Evolutionary conservation across 2,888 invertebrate genomes (phyloP).

Genomic region (Cerastoderma edule): DNA sequence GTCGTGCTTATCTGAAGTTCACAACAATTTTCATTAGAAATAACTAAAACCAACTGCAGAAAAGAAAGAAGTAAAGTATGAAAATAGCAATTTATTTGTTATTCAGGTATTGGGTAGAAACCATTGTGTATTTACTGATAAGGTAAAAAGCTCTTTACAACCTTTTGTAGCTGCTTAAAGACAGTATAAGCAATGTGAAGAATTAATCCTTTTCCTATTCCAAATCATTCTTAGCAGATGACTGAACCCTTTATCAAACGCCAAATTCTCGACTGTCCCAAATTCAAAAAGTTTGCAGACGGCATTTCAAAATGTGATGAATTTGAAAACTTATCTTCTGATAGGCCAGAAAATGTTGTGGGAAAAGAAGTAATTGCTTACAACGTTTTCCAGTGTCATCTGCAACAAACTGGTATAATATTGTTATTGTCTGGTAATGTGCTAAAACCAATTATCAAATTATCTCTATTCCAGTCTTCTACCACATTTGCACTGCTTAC

Average conservation of each 20-base stretch:
- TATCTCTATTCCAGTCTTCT: background rate
- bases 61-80: too few relatives aligned
- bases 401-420: background rate
- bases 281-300: background rate
- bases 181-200: background rate
- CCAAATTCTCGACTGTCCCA: background rate
- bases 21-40: background rate
- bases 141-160: too few relatives aligned
- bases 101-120: too few relatives aligned
- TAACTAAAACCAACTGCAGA: too few relatives aligned
- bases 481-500: background rate
- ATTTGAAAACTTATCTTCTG: background rate
- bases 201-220: background rate
- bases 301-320: background rate
- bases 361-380: conserved; percentile 6
- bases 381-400: background rate
- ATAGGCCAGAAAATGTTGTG: background rate
- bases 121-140: too few relatives aligned
- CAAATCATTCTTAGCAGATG: background rate
- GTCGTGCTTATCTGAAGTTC: background rate
- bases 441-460: background rate
- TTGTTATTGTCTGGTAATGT: background rate
- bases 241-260: background rate
- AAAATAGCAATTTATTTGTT: too few relatives aligned
- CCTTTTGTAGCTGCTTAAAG: too few relatives aligned